Evolutionary conservation across 1,140 invertebrate genomes (phyloP).

Genomic region (Papilio machaon): DNA sequence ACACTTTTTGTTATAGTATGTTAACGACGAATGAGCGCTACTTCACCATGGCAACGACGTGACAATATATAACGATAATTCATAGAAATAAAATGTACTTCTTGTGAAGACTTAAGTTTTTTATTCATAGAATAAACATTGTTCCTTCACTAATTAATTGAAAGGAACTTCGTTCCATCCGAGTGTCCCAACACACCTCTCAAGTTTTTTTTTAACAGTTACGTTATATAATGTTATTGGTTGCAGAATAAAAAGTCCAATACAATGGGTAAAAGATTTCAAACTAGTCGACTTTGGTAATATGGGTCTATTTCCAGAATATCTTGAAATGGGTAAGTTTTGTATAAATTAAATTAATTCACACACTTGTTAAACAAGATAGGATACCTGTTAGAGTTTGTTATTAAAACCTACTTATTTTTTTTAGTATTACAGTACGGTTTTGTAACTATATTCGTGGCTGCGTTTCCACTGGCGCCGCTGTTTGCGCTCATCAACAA

Average conservation of each 20-base stretch:
- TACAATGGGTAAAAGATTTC: conserved; percentile 95
- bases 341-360: too few species aligned
- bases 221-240: conserved; percentile 30
- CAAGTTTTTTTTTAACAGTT: too few species aligned
- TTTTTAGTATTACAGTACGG: conserved; percentile 89
- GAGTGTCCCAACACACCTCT: too few species aligned
- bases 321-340: conserved; percentile 96
- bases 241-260: conserved; percentile 72
- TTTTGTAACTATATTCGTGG: conserved; percentile 95
- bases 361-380: neutral
- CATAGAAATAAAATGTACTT: too few species aligned
- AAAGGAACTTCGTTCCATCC: too few species aligned
- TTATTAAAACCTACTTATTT: neutral
- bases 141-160: too few species aligned
- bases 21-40: too few species aligned
- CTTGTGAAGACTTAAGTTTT: too few species aligned
- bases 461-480: conserved; percentile 94
- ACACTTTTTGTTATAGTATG: too few species aligned
- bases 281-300: conserved; percentile 94
- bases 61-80: too few species aligned
- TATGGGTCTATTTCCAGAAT: conserved; percentile 96
- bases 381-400: neutral
- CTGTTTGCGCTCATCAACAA: conserved; percentile 95
- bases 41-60: too few species aligned
- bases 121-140: too few species aligned